These are phyloP conservation scores for Lutraria lutraria DNA, from an alignment of 2,888 invertebrate species.

Conservation along the genomic window DNA sequence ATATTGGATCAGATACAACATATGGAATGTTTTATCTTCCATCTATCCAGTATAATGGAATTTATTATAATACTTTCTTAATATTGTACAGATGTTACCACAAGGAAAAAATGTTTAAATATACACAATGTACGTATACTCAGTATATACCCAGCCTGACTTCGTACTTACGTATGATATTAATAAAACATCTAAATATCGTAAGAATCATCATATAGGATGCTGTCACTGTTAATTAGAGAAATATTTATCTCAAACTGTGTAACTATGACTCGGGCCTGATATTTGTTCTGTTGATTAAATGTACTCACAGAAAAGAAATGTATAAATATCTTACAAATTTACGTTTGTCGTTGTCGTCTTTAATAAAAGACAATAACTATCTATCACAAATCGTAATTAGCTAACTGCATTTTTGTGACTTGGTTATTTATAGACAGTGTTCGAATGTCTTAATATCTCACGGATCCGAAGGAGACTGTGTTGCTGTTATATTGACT, in stretches of 20 bases:
- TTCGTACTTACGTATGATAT: too few relatives aligned
- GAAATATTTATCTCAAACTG: not conserved
- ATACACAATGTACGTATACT: too few relatives aligned
- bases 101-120: not conserved
- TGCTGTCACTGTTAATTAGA: too few relatives aligned
- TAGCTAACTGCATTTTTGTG: too few relatives aligned
- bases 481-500: not conserved
- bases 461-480: not conserved
- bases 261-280: not conserved
- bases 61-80: not conserved
- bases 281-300: not conserved
- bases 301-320: not conserved
- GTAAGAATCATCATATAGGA: too few relatives aligned
- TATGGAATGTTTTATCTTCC: conserved; percentile 11
- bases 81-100: not conserved
- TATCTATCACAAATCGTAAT: too few relatives aligned
- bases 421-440: too few relatives aligned
- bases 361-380: not conserved
- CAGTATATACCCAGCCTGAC: too few relatives aligned
- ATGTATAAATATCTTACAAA: not conserved
- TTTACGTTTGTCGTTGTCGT: not conserved
- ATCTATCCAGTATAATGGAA: not conserved
- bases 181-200: too few relatives aligned
- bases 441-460: too few relatives aligned
- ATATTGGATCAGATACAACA: not conserved